Evolutionary conservation across 2,888 invertebrate species (phyloP).

Genomic region (Tenthredo distinguenda): DNA sequence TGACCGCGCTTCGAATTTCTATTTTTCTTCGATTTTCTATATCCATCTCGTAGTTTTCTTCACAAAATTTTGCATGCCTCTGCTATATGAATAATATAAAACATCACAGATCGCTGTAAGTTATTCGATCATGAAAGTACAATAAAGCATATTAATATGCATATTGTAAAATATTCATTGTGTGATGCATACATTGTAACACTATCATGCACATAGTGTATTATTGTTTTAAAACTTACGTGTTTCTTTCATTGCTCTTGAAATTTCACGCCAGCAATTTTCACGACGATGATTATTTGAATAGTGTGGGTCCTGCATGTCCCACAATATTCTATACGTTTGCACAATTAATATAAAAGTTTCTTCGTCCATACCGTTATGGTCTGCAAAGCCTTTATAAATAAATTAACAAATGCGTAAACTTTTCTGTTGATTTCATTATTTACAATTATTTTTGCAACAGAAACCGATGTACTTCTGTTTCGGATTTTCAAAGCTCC

Average conservation of each 20-base stretch:
- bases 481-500: too few relatives aligned
- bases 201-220: not conserved
- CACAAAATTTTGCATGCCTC: not conserved
- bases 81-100: not conserved
- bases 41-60: not conserved
- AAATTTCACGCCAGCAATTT: constrained; percentile 8
- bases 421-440: too few relatives aligned
- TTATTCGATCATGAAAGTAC: not conserved
- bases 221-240: not conserved
- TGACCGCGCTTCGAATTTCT: not conserved
- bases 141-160: too few relatives aligned
- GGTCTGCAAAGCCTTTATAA: too few relatives aligned
- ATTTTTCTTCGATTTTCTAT: not conserved
- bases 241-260: not conserved
- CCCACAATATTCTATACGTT: not conserved
- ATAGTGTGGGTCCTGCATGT: not conserved
- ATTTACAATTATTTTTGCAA: too few relatives aligned
- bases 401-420: too few relatives aligned
- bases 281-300: not conserved
- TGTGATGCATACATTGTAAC: not conserved
- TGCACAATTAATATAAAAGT: not conserved
- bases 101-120: not conserved
- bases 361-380: not conserved
- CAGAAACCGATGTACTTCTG: too few relatives aligned
- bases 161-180: not conserved